Conservation (phyloP, 2,888 invertebrate species). For the Limnephilus auricula region DNA sequence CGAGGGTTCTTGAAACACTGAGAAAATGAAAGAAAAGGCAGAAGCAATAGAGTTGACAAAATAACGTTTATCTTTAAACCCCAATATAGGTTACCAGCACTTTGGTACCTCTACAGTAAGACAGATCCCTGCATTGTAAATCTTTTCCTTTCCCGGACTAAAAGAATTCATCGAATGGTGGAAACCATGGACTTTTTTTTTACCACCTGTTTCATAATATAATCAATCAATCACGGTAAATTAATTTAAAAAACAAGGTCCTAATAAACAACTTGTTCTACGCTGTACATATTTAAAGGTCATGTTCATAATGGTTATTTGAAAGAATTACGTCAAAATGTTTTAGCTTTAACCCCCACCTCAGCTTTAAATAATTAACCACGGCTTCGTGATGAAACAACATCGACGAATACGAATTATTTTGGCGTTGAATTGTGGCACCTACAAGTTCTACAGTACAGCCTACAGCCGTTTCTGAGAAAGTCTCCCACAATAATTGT, state of each 20-base stretch:
- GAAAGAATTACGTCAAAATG: not conserved
- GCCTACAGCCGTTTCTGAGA: not conserved
- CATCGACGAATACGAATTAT: not conserved
- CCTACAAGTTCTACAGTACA: not conserved
- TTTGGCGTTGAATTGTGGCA: not conserved
- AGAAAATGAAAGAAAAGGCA: not conserved
- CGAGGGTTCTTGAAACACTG: not conserved
- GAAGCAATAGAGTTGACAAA: not conserved
- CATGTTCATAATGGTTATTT: not conserved
- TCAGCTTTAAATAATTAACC: constrained; percentile 43
- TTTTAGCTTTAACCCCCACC: constrained; percentile 38
- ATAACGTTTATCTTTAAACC: not conserved
- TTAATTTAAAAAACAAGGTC: not conserved
- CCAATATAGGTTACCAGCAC: not conserved
- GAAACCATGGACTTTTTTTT: not conserved
- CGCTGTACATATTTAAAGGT: not conserved
- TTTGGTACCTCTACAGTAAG: not conserved
- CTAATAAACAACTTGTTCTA: not conserved
- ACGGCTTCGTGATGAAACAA: constrained; percentile 19
- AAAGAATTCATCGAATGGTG: not conserved
- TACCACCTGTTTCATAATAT: too few species aligned
- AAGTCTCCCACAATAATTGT: not conserved
- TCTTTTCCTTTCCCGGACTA: not conserved
- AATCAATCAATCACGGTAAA: not conserved
- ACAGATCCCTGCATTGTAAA: not conserved